Conservation (phyloP, 2,113 vertebrate species). For the Falco punctatus region DNA sequence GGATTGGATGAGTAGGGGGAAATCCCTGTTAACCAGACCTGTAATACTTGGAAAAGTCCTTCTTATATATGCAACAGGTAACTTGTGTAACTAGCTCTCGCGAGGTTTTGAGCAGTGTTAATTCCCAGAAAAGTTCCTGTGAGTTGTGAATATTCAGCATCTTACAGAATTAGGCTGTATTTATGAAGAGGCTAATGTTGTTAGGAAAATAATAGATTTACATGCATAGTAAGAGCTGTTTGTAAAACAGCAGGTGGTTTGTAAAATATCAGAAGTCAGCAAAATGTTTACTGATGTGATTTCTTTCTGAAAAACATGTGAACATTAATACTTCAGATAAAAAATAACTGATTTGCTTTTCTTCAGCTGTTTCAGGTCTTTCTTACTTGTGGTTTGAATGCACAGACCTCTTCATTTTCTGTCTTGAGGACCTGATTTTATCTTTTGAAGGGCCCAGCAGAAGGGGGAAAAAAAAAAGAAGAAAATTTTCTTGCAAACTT, state of each 20-base stretch:
- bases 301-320: conserved; percentile 19
- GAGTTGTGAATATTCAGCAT: neutral
- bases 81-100: neutral
- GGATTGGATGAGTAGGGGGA: neutral
- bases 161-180: conserved; percentile 3
- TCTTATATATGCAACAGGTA: neutral
- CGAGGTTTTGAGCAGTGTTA: neutral
- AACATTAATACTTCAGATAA: neutral
- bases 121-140: neutral
- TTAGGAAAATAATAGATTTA: conserved; percentile 43
- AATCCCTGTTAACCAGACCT: neutral
- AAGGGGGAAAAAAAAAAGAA: neutral
- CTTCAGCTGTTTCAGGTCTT: neutral
- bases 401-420: neutral
- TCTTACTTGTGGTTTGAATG: neutral
- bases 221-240: neutral
- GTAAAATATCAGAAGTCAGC: conserved; percentile 30
- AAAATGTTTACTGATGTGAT: conserved; percentile 32
- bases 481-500: neutral
- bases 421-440: neutral
- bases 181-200: conserved; percentile 12
- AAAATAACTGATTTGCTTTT: neutral
- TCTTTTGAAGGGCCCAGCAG: neutral
- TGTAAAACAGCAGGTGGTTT: conserved; percentile 52
- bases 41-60: neutral